A percentile compares a stretch with the other conserved stretches of the same genome.
Evolutionary conservation across 2,113 vertebrate species (phyloP).

Genomic region (Haemorhous mexicanus): DNA sequence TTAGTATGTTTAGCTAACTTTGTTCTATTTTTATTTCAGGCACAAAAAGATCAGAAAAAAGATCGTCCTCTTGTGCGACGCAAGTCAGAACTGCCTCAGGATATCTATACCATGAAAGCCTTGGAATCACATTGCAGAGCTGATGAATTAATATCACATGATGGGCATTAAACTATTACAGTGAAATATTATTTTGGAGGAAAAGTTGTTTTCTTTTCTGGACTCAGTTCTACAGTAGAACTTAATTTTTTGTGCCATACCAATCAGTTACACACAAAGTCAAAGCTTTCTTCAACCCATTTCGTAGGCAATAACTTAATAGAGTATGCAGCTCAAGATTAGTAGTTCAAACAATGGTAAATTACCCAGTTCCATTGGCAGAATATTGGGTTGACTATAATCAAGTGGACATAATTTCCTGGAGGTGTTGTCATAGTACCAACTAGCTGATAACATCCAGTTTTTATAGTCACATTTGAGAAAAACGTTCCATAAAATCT

Average conservation of each 20-base stretch:
- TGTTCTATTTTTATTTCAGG: slow-evolving; percentile 72
- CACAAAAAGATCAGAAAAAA: slow-evolving; percentile 86
- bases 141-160: slow-evolving; percentile 88
- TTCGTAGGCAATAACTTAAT: slow-evolving; percentile 78
- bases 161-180: slow-evolving; percentile 85
- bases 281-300: slow-evolving; percentile 69
- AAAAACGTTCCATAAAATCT: slow-evolving; percentile 4
- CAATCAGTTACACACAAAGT: slow-evolving; percentile 73
- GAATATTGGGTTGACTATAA: slow-evolving; percentile 46
- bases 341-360: slow-evolving; percentile 91
- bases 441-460: neutral
- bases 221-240: slow-evolving; percentile 73
- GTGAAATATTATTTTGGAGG: slow-evolving; percentile 63
- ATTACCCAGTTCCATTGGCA: slow-evolving; percentile 49
- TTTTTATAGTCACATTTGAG: slow-evolving; percentile 33
- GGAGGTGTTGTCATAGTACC: slow-evolving; percentile 26
- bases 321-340: slow-evolving; percentile 71
- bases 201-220: slow-evolving; percentile 10
- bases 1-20: neutral
- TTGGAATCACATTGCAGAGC: slow-evolving; percentile 93
- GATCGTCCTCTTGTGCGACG: slow-evolving; percentile 89
- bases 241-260: slow-evolving; percentile 81
- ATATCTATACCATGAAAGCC: slow-evolving; percentile 93
- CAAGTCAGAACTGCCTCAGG: slow-evolving; percentile 97
- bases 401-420: slow-evolving; percentile 41